phyloP scores from a whole-genome alignment of 2,888 invertebrate genomes.

The Phoenoteleia sp. region DNA sequence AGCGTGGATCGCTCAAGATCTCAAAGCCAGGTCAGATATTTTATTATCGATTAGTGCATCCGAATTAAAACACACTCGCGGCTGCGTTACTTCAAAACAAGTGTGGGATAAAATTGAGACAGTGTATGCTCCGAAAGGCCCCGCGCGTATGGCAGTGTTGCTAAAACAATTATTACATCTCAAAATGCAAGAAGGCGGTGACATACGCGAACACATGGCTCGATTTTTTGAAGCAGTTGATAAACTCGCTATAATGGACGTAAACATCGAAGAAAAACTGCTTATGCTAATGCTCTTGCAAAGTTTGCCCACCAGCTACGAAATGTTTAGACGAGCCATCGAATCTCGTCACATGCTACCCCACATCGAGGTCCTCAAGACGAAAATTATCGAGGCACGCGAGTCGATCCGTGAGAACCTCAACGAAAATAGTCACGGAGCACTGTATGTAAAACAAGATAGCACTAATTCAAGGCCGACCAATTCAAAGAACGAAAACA shows the following conservation, averaged over 20 bases:
- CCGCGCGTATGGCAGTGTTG: slow-evolving; percentile 48
- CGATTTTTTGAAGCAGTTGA: slow-evolving; percentile 70
- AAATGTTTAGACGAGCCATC: slow-evolving; percentile 73
- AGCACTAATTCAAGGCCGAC: too few species aligned
- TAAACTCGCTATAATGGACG: slow-evolving; percentile 64
- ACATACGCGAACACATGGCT: slow-evolving; percentile 55
- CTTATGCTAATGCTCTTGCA: slow-evolving; percentile 58
- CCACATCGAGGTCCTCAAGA: slow-evolving; percentile 57
- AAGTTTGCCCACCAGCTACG: slow-evolving; percentile 65
- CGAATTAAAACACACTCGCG: slow-evolving; percentile 41
- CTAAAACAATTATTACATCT: not conserved
- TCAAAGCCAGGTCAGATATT: slow-evolving; percentile 38
- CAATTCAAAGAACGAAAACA: too few species aligned
- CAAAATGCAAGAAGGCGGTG: slow-evolving; percentile 20
- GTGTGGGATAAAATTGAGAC: slow-evolving; percentile 42
- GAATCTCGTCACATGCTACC: slow-evolving; percentile 73
- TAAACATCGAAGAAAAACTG: slow-evolving; percentile 58
- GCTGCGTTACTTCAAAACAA: slow-evolving; percentile 35
- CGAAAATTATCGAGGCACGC: slow-evolving; percentile 70
- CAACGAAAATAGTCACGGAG: not conserved
- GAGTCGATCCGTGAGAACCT: too few species aligned
- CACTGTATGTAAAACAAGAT: slow-evolving; percentile 3
- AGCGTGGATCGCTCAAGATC: slow-evolving; percentile 2
- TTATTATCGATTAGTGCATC: slow-evolving; percentile 44
- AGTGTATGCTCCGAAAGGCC: slow-evolving; percentile 28